A percentile compares a stretch with the other conserved stretches of the same genome.
These are phyloP conservation scores for Remorina albescens DNA, from an alignment of 2,797 vertebrate genomes.

Conservation along the genomic window DNA sequence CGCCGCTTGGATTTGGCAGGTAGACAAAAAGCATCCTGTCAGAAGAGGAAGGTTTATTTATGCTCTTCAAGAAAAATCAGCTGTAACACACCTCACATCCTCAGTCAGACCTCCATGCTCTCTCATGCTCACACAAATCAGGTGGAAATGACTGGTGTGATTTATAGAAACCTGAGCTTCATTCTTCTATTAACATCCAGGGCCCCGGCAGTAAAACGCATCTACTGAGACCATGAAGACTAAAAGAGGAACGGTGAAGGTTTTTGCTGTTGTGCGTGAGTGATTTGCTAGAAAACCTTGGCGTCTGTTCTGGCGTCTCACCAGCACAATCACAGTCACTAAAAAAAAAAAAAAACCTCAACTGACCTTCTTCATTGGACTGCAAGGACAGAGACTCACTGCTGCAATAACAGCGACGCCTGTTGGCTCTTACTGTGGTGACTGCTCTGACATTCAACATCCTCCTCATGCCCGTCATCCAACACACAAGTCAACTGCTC, in stretches of 20 bases:
- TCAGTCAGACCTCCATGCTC: not conserved
- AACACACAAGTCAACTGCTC: slow-evolving; percentile 19
- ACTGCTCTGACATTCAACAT: slow-evolving; percentile 29
- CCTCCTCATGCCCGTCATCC: not conserved
- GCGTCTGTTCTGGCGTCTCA: slow-evolving; percentile 62
- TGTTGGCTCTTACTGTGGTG: slow-evolving; percentile 55
- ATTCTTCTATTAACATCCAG: slow-evolving; percentile 12
- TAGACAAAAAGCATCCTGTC: slow-evolving; percentile 53
- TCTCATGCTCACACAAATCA: not conserved
- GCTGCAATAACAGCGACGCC: slow-evolving; percentile 77
- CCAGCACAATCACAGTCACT: slow-evolving; percentile 62
- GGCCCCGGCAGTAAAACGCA: slow-evolving; percentile 19
- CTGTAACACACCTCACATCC: not conserved
- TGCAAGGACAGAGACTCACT: slow-evolving; percentile 71
- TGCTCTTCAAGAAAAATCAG: slow-evolving; percentile 34
- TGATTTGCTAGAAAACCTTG: slow-evolving; percentile 47
- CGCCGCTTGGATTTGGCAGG: slow-evolving; percentile 64
- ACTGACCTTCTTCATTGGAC: slow-evolving; percentile 72
- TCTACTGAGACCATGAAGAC: slow-evolving; percentile 12
- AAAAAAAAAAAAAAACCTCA: slow-evolving; percentile 11
- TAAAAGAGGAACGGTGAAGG: slow-evolving; percentile 18
- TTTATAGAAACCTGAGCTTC: slow-evolving; percentile 6
- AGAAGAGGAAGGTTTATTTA: slow-evolving; percentile 33
- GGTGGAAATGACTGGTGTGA: slow-evolving; percentile 29
- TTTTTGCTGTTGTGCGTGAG: slow-evolving; percentile 40